Base-by-base conservation (phyloP, 2,888 invertebrate genomes). In the Ptychoptera albimana region DNA sequence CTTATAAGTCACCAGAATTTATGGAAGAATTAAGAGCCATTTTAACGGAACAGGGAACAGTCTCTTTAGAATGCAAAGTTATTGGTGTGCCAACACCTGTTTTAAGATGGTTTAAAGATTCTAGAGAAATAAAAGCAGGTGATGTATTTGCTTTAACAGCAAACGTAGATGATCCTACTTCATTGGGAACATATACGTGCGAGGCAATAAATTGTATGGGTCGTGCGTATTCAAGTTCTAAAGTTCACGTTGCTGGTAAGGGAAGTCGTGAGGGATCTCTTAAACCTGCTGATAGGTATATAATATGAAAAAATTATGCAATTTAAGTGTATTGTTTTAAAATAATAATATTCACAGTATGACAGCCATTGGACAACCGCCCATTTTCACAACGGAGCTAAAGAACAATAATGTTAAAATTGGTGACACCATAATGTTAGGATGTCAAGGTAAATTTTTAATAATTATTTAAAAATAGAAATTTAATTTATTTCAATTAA, bases 121-220 rank as follows among this genome's bases (percentile, higher is more conserved):
- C 82, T 48, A 77, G 80, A 50, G 87, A 87, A 62, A 89, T 89
- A 51, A 83, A 82, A 60, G 87, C 89, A 1, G 89, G 89, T 0
- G 89, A 89, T 60, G 82, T 88, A 30, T 88, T 89, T 57, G 88
- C 88, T 0, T 66, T 89, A 39, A 85, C 85, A 1, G 87, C 86
- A 1, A 82, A 83, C 59, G 77, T 82, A 0, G 79, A 83, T 47
- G 88, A 89, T 59, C 84, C 86, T 3, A 86, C 86, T 0, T 86
- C 87, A 0, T 67, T 89, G 45, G 89, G 89, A 23, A 84, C 83
- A 0, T 89, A 89, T 60, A 83, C 84, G 0, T 89, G 89, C 55
- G 85, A 88, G 60, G 89, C 88, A 0, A 73, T 79, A 43, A 89
- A 89, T 66, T 88, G 88, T 60, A 86, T 89, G 84, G 89, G 89